Evolutionary conservation across 2,888 invertebrate species (phyloP), one percentile per base, ranked within the genome.

Genomic region (Icerya purchasi): DNA sequence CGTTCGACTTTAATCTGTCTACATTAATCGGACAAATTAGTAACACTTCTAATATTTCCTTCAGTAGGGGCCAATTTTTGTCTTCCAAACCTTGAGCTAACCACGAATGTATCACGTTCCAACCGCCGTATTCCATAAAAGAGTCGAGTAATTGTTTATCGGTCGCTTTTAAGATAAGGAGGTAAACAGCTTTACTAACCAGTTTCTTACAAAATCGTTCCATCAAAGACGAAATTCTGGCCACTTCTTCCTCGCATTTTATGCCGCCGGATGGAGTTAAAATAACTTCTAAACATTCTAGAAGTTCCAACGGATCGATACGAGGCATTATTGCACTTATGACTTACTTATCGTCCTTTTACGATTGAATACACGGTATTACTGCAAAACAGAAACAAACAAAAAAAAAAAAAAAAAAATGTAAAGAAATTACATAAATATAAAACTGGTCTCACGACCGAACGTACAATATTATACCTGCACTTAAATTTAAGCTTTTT

Each of bases 161-260:
- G n/a, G 23, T 25, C 20, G 54, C 83, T 72, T 87, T 87, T 61
- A 94, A 74, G 68, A 94, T 92, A 71, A 92, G 86, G 67, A 92
- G 83, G 70, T 93, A 94, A 68, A 93, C 86, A 75, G 93, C 93
- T 76, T 91, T 91, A 66, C 90, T 91, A 59, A 94, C 93, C 65
- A 94, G 76, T 73, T 93, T 94, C 72, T 87, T 90, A 1, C 92
- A 92, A 76, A 87, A 91, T 72, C 92, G 91, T 54, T 85, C 86
- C 93, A 94, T 94, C 69, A 94, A 80, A 89, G 81, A 83, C 63
- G 86, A 87, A 66, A 94, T 78, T 66, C 91, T 80, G 65, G 83
- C 82, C 5, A 93, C 91, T 77, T 93, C 92, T 62, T 84, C 82
- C 66, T 79, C 78, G 68, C 89, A 88, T 69, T 86, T 82, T 67